phyloP scores from a whole-genome alignment of 2,113 vertebrate species.

The Cololabis saira region DNA sequence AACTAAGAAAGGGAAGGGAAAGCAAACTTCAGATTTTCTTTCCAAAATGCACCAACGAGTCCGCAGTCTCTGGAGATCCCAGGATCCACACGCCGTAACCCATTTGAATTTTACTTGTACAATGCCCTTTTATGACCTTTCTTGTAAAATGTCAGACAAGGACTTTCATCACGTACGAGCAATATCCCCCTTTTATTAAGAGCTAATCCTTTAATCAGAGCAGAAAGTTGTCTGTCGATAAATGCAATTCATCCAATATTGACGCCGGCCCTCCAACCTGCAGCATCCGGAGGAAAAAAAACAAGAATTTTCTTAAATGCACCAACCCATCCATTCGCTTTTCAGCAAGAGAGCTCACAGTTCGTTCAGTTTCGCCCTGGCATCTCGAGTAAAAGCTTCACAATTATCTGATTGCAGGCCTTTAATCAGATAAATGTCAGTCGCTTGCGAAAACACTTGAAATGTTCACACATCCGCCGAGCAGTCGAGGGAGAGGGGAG shows the following conservation, averaged over 20 bases:
- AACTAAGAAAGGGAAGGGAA: background rate
- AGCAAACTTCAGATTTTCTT: background rate
- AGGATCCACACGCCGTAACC: background rate
- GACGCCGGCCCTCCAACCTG: constrained; percentile 21
- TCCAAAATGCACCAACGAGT: background rate
- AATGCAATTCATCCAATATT: constrained; percentile 45
- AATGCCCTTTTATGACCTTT: constrained; percentile 1
- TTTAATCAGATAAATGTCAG: constrained; percentile 18
- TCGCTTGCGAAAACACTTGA: background rate
- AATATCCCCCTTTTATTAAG: constrained; percentile 22
- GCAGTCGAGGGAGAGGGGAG: constrained; percentile 24
- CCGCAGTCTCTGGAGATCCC: background rate
- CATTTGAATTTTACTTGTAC: background rate
- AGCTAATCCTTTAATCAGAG: constrained; percentile 40
- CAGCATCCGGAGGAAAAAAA: constrained; percentile 15
- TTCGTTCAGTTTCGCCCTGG: background rate
- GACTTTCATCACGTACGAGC: constrained; percentile 10
- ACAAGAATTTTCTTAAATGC: constrained; percentile 8
- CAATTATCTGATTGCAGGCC: constrained; percentile 4
- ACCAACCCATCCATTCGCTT: background rate
- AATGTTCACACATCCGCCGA: constrained; percentile 33
- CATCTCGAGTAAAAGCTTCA: constrained; percentile 1
- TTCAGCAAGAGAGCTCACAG: background rate
- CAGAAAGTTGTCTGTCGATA: constrained; percentile 34
- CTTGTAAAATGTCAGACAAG: constrained; percentile 10